A percentile compares a stretch with the other conserved stretches of the same genome.
phyloP scores from a whole-genome alignment of 2,888 invertebrate genomes.

The Epirrhoe tristata region DNA sequence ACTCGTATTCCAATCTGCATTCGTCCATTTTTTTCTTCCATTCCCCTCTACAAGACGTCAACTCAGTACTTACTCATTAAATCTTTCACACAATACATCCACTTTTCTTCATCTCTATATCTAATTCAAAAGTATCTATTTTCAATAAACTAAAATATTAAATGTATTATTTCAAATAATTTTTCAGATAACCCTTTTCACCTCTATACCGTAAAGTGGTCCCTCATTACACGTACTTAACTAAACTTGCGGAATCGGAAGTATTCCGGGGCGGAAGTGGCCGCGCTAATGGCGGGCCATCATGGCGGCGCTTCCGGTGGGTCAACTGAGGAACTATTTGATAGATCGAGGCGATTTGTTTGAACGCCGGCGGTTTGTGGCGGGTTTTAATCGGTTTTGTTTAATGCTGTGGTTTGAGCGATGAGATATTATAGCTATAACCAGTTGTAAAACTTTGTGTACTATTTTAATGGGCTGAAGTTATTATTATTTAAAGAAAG shows the following conservation, averaged over 20 bases:
- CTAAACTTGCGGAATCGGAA: slow-evolving; percentile 39
- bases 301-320: slow-evolving; percentile 58
- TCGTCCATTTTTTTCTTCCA: too few species aligned
- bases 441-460: background rate
- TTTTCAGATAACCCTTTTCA: slow-evolving; percentile 14
- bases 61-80: too few species aligned
- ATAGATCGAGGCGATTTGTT: slow-evolving; percentile 51
- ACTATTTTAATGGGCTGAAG: background rate
- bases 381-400: slow-evolving; percentile 30
- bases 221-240: slow-evolving; percentile 38
- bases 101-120: too few species aligned
- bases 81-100: too few species aligned
- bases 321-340: slow-evolving; percentile 55
- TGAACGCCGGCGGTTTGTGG: slow-evolving; percentile 36
- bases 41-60: too few species aligned
- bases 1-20: too few species aligned
- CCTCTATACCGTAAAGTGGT: slow-evolving; percentile 11
- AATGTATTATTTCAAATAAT: background rate
- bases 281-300: slow-evolving; percentile 59
- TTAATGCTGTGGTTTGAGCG: slow-evolving; percentile 18
- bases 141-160: background rate
- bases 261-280: slow-evolving; percentile 53
- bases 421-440: background rate
- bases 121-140: background rate
- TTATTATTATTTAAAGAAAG: too few species aligned